phyloP scores from a whole-genome alignment of 1,140 invertebrate genomes.

The Agrilus planipennis region DNA sequence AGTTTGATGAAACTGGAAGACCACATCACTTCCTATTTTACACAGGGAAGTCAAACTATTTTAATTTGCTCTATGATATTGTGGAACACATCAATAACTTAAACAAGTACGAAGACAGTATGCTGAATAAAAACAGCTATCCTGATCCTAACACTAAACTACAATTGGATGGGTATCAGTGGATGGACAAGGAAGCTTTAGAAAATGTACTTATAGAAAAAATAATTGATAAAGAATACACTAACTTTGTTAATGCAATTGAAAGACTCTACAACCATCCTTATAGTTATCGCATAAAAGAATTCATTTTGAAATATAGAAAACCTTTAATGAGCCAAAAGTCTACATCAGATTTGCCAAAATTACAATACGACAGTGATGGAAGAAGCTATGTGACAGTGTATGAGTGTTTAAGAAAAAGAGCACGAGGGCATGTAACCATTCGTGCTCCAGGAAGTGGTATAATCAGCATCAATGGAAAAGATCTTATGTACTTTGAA shows the following conservation, averaged over 20 bases:
- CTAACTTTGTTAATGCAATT: conserved; percentile 59
- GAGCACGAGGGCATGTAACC: conserved; percentile 51
- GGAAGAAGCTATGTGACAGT: conserved; percentile 55
- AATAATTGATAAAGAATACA: conserved; percentile 58
- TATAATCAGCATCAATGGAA: conserved; percentile 68
- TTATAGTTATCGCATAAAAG: conserved; percentile 49
- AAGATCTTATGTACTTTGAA: conserved; percentile 64
- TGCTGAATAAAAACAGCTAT: conserved; percentile 45
- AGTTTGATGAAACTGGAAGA: conserved; percentile 80
- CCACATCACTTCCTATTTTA: conserved; percentile 87
- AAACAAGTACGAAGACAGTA: conserved; percentile 55
- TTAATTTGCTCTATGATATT: conserved; percentile 60
- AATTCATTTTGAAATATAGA: conserved; percentile 61
- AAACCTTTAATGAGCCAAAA: conserved; percentile 43
- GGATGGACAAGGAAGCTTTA: conserved; percentile 57
- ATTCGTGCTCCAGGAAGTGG: conserved; percentile 68
- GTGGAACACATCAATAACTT: conserved; percentile 50
- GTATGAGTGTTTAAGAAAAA: conserved; percentile 60
- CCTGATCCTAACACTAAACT: conserved; percentile 45
- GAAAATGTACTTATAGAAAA: conserved; percentile 58
- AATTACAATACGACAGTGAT: conserved; percentile 53
- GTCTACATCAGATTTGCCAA: conserved; percentile 41
- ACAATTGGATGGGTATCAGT: conserved; percentile 41
- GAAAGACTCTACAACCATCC: conserved; percentile 59
- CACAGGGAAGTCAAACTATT: conserved; percentile 74